A percentile compares a stretch with the other conserved stretches of the same genome.
These are phyloP conservation scores for Bombus breviceps DNA, from an alignment of 1,140 invertebrate genomes.

Conservation along the genomic window DNA sequence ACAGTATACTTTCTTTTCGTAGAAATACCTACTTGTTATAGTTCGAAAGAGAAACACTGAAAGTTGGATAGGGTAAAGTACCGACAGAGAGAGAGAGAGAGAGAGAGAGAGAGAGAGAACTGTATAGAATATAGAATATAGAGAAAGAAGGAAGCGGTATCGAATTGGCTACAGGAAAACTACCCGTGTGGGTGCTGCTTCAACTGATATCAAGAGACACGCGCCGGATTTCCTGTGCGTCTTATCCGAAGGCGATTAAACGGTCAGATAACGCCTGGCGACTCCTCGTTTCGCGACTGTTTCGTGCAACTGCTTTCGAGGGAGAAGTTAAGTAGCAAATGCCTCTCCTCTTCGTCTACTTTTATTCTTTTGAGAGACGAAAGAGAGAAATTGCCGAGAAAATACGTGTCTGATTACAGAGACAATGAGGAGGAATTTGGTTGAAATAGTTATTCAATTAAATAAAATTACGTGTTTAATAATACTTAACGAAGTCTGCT, in stretches of 20 bases:
- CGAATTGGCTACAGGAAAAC: not conserved
- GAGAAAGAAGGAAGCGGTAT: not conserved
- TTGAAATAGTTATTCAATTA: not conserved
- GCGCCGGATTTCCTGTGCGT: constrained; percentile 62
- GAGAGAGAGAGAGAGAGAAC: not conserved
- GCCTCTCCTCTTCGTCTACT: not conserved
- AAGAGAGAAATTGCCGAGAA: not conserved
- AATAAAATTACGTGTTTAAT: not conserved
- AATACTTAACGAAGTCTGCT: no score
- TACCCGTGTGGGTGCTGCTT: constrained; percentile 42
- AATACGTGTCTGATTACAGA: not conserved
- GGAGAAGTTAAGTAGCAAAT: not conserved
- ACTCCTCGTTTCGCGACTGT: constrained; percentile 25
- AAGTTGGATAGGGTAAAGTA: no score
- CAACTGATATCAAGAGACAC: constrained; percentile 57
- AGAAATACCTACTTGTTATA: no score
- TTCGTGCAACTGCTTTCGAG: not conserved
- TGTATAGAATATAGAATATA: no score
- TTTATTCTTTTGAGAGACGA: not conserved
- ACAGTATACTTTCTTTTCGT: no score
- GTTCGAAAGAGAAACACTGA: no score
- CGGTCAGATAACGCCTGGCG: constrained; percentile 41
- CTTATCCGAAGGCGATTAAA: constrained; percentile 61
- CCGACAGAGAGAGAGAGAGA: not conserved
- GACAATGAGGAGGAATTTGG: not conserved